A percentile compares a stretch with the other conserved stretches of the same genome.
phyloP scores from a whole-genome alignment of 1,140 invertebrate species.

The Luehdorfia chinensis region DNA sequence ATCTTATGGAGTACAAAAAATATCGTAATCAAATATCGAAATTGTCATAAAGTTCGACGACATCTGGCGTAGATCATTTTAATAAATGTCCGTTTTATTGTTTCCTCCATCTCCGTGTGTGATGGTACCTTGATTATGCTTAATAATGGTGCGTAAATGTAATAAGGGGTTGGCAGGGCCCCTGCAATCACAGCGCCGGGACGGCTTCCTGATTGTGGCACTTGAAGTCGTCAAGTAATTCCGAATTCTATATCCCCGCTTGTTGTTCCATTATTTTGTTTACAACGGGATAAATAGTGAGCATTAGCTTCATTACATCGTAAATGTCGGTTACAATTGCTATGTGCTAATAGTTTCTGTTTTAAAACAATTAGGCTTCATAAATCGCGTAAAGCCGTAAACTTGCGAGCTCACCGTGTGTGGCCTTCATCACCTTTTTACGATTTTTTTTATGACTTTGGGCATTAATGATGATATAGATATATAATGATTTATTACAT shows the following conservation, averaged over 20 bases:
- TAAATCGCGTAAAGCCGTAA: slow-evolving; percentile 2
- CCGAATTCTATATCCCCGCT: slow-evolving; percentile 41
- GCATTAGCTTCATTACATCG: slow-evolving; percentile 18
- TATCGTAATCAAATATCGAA: slow-evolving; percentile 13
- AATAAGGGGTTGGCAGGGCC: slow-evolving; percentile 56
- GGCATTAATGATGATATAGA: no score
- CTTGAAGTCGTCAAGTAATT: slow-evolving; percentile 40
- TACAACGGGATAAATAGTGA: slow-evolving; percentile 13
- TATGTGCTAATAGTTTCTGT: slow-evolving; percentile 1
- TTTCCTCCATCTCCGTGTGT: slow-evolving; percentile 62
- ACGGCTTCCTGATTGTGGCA: slow-evolving; percentile 54
- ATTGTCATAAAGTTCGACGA: background rate
- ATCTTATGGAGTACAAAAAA: no score
- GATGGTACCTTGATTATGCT: slow-evolving; percentile 62
- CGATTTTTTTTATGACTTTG: no score
- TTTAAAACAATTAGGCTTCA: slow-evolving; percentile 8
- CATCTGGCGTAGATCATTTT: slow-evolving; percentile 18
- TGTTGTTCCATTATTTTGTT: slow-evolving; percentile 32
- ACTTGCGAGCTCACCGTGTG: background rate
- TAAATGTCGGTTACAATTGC: slow-evolving; percentile 10
- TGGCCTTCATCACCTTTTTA: background rate
- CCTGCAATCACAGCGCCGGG: slow-evolving; percentile 42
- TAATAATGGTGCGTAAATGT: slow-evolving; percentile 65
- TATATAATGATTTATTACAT: no score
- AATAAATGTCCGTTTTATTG: slow-evolving; percentile 52